Percentiles rank a stretch among this genome's conserved stretches.
Evolutionary conservation across 2,888 invertebrate genomes (phyloP).

Genomic region (Mimumesa dahlbomi): DNA sequence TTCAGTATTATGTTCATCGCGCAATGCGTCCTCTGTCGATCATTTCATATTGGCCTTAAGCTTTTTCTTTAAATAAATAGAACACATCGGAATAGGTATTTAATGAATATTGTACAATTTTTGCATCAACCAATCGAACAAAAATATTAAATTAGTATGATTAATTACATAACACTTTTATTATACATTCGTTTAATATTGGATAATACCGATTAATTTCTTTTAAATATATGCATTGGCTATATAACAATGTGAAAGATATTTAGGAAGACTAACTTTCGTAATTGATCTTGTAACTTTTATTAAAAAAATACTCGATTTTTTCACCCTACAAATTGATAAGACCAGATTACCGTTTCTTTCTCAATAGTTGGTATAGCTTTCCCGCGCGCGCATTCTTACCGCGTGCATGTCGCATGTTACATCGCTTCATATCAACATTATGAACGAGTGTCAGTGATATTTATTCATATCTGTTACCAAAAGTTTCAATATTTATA

Average conservation of each 20-base stretch:
- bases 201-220: not conserved
- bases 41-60: no score
- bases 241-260: not conserved
- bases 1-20: no score
- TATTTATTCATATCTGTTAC: not conserved
- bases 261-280: not conserved
- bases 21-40: no score
- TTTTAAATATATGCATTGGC: not conserved
- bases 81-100: no score
- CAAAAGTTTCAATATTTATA: slow-evolving; percentile 6
- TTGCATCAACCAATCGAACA: no score
- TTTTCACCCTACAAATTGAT: no score
- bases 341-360: no score
- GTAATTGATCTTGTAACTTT: not conserved
- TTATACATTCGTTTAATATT: no score
- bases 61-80: no score
- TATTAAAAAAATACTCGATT: slow-evolving; percentile 8
- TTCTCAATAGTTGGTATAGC: slow-evolving; percentile 35
- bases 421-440: slow-evolving; percentile 3
- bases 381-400: slow-evolving; percentile 45
- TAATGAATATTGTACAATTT: no score
- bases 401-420: slow-evolving; percentile 4
- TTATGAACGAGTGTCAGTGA: not conserved
- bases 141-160: no score
- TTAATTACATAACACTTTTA: no score